Evolutionary conservation across 2,888 invertebrate genomes (phyloP), one percentile per base, ranked within the genome.

Genomic region (Tiliacea citrago): DNA sequence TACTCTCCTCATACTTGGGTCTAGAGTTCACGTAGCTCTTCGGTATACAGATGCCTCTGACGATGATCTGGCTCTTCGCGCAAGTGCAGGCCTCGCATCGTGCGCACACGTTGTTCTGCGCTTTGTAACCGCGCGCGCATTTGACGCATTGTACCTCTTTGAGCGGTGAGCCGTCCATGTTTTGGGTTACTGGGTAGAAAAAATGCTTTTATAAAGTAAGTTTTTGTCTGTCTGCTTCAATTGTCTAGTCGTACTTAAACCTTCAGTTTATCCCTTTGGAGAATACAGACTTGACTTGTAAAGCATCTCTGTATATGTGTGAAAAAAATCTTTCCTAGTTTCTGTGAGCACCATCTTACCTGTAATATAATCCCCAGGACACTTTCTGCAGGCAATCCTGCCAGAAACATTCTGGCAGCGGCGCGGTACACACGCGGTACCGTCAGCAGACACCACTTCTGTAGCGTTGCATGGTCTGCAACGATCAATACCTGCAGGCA

Each of bases 101-200:
- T 39, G 92, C 89, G 85, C 96, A 96, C 2, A 78, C 79, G 80
- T 95, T 94, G 73, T 85, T 85, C 16, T 80, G 71, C 0, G 91
- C 88, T 66, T 86, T 93, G 84, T 90, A 95, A 0, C 95, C 96
- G 13, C 93, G 92, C 0, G 93, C 91, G 79, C 96, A 96, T 85
- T 94, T 95, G 4, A 95, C 90, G 82, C 96, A 96, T n/a, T 92
- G 91, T 0, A 95, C 94, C 73, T 95, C 96, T 81, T 93, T 95
- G 83, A 93, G 89, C 9, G 94, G 91, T 0, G 95, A 93, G 1
- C 96, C 96, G 78, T 96, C 95, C 18, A 93, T 84, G 84, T 95
- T 95, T 90, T 95, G 94, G 0, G 96, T 95, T 3, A 95, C 96
- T 96, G 81, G 13, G 83, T 84, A 70, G 16, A 55, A 9, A 51